Evolutionary conservation across 2,113 vertebrate genomes (phyloP).

Genomic region (Rostratula benghalensis): DNA sequence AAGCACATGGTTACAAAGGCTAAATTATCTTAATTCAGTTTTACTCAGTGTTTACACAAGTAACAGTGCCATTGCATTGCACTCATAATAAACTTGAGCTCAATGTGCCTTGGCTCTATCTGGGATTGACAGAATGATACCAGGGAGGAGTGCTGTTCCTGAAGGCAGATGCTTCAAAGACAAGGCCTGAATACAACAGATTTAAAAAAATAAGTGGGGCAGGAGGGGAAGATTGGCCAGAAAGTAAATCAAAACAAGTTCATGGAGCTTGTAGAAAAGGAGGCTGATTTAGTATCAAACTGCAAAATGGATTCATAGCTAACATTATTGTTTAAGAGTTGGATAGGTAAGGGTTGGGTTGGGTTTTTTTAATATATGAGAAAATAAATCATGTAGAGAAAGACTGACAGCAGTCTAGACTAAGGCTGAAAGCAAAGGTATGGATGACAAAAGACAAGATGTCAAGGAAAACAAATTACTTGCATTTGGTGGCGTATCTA

Average conservation of each 20-base stretch:
- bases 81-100: neutral
- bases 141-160: neutral
- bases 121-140: neutral
- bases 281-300: neutral
- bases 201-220: neutral
- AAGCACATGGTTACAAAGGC: neutral
- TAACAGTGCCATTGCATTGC: neutral
- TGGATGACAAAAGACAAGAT: neutral
- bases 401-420: neutral
- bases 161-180: neutral
- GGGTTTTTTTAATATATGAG: neutral
- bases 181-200: neutral
- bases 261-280: neutral
- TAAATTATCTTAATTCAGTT: neutral
- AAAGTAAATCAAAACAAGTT: neutral
- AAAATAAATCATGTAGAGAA: neutral
- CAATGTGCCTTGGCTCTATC: neutral
- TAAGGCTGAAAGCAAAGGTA: neutral
- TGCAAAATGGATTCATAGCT: neutral
- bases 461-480: neutral
- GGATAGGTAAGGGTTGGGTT: neutral
- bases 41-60: neutral
- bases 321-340: neutral
- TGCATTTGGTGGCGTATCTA: neutral
- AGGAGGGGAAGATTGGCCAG: neutral